These are phyloP conservation scores for Pristionchus pacificus DNA, from an alignment of 1,140 invertebrate species.

Conservation along the genomic window DNA sequence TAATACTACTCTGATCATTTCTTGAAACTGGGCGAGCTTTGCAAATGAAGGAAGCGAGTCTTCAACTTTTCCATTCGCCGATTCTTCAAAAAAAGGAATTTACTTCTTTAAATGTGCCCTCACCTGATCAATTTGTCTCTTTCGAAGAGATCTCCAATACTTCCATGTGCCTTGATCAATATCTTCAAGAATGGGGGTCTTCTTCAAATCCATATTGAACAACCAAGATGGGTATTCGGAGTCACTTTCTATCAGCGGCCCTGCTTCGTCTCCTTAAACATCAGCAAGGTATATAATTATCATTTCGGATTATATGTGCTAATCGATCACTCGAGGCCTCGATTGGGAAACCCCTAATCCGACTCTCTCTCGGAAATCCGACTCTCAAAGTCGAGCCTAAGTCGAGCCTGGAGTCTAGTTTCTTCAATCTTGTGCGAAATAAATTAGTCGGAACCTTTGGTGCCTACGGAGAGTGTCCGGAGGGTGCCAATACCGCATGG, in stretches of 20 bases:
- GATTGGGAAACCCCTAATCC: background rate
- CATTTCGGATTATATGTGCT: background rate
- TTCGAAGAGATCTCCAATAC: constrained; percentile 34
- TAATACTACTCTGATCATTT: too few relatives aligned
- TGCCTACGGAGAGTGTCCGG: too few relatives aligned
- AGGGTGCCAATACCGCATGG: too few relatives aligned
- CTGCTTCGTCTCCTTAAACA: constrained; percentile 35
- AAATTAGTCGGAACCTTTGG: too few relatives aligned
- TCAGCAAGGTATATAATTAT: too few relatives aligned
- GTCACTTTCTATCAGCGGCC: constrained; percentile 32
- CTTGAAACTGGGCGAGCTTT: constrained; percentile 29
- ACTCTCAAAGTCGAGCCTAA: background rate
- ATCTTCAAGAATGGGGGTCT: constrained; percentile 29
- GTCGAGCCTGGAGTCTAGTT: too few relatives aligned
- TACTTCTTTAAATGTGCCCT: background rate
- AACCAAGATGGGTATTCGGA: constrained; percentile 37
- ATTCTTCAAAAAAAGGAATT: background rate
- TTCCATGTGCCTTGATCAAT: constrained; percentile 33
- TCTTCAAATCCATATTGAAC: constrained; percentile 30
- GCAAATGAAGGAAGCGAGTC: constrained; percentile 34
- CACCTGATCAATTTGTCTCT: constrained; percentile 32
- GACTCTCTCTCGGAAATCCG: background rate
- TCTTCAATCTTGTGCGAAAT: too few relatives aligned
- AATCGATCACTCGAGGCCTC: background rate
- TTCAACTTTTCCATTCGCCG: constrained; percentile 34